Evolutionary conservation across 2,888 invertebrate genomes (phyloP), one percentile per base, ranked within the genome.

Genomic region (Osmoderma eremita): DNA sequence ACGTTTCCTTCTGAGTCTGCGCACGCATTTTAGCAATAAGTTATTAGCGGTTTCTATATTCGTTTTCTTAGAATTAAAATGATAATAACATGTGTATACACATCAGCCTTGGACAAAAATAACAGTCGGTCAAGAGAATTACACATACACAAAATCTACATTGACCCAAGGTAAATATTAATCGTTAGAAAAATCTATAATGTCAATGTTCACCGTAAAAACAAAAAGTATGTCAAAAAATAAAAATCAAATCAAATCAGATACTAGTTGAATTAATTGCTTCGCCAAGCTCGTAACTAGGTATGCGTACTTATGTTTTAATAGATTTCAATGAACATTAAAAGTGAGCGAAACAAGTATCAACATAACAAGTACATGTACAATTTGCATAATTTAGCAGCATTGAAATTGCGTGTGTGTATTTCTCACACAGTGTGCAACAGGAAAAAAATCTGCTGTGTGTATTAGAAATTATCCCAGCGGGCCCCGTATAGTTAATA

Each of bases 361-460:
- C 18, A 56, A 41, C 41, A 56, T 39, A 56, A 20, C 41, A 56
- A 24, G 41, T 41, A 39, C 41, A 13, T 41, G n/a, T 45, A 42
- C 30, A 58, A 58, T 58, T 58, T 58, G 15, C 58, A 58, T 58
- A 58, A 42, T 58, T 45, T 45, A 58, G 45, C 42, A 18, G 22
- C 24, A 24, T 42, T 58, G 42, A 58, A 22, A 30, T 24, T 42
- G 30, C 30, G 10, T 30, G 24, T 5, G 5, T 24, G 30, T 10
- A 30, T 58, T 24, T 56, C 22, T 41, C 20, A 18, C 3, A 30
- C 30, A 30, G 30, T 6, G 10, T 36, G 20, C 20, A 39, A 17
- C n/a, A 6, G n/a, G 15, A 22, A 56, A 41, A 56, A 56, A 56
- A 56, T 20, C 41, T 20, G 3, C 20, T 12, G 41, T 15, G n/a